Conservation (phyloP, 2,888 invertebrate genomes). For the Antheraea yamamai region DNA sequence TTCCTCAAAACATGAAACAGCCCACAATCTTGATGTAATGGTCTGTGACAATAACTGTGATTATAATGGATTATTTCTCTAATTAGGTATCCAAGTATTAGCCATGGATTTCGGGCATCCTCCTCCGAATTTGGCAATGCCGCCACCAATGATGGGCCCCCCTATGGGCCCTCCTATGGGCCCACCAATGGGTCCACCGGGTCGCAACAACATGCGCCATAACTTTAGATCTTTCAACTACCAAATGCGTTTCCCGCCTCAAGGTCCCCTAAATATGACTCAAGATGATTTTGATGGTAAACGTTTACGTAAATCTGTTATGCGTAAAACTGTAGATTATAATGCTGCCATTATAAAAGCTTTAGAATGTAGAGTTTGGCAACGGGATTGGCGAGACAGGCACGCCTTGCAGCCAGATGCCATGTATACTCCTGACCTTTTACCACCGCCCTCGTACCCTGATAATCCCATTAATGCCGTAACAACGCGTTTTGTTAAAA, state of each 20-base stretch:
- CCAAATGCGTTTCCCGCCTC: constrained; percentile 78
- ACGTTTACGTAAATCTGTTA: constrained; percentile 96
- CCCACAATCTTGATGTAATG: constrained; percentile 35
- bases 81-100: constrained; percentile 75
- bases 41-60: constrained; percentile 32
- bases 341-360: constrained; percentile 96
- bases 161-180: constrained; percentile 58
- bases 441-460: constrained; percentile 96
- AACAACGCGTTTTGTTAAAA: constrained; percentile 96
- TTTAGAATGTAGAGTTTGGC: constrained; percentile 97
- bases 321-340: constrained; percentile 99
- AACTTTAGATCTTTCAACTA: constrained; percentile 77
- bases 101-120: constrained; percentile 78
- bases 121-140: constrained; percentile 72
- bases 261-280: constrained; percentile 86
- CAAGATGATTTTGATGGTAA: constrained; percentile 98
- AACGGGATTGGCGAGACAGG: constrained; percentile 94
- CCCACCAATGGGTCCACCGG: constrained; percentile 59
- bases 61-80: constrained; percentile 66
- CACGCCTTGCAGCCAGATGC: constrained; percentile 96
- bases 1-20: constrained; percentile 30
- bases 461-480: constrained; percentile 98
- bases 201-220: constrained; percentile 75
- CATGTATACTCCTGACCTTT: constrained; percentile 95
- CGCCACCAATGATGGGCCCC: constrained; percentile 61